Base-by-base conservation (phyloP, 1,140 invertebrate species). In the Limonius californicus region DNA sequence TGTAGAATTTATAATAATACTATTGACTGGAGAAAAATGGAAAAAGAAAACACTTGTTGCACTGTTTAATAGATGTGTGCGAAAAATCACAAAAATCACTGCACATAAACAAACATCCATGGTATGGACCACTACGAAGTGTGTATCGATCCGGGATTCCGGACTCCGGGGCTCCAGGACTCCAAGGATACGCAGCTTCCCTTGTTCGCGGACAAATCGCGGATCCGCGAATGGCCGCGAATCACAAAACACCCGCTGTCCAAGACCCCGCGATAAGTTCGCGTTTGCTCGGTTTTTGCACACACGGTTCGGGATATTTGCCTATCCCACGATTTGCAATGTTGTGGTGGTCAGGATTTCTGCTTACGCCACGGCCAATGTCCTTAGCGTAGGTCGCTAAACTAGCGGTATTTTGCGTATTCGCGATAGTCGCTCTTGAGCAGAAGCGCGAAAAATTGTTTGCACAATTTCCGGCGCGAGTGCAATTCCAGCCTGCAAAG, bases 281-380 rank as follows among this genome's bases (percentile, higher is more conserved):
- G 68, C 59, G 39, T 45, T 54, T 60, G 57, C 30, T 65, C 58
- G 66, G 62, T 70, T 70, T 70, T 70, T 70, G 68, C 68, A 70
- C 68, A 68, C 68, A 59, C 62, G 19, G 43, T 57, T 61, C 63
- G 65, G 63, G 56, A 66, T 66, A 56, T 62, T 59, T 42, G 64
- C 61, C 64, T 62, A 32, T 42, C 63, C 54, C 65, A 68, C 61
- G 66, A 68, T 72, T 71, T 65, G 72, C 69, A 68, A 73, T 68
- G 66, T 75, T 75, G 69, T 61, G 69, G 59, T 70, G 73, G 73
- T 75, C 73, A 74, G 69, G 73, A 71, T 65, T 62, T 57, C 50
- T 61, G 62, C 62, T 61, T 21, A 32, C 53, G 53, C 42, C 57
- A 69, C 71, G 66, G 66, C 70, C 72, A 72, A 74, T 72, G 71